phyloP scores from a whole-genome alignment of 2,113 vertebrate genomes.

The Hepsetus odoe region DNA sequence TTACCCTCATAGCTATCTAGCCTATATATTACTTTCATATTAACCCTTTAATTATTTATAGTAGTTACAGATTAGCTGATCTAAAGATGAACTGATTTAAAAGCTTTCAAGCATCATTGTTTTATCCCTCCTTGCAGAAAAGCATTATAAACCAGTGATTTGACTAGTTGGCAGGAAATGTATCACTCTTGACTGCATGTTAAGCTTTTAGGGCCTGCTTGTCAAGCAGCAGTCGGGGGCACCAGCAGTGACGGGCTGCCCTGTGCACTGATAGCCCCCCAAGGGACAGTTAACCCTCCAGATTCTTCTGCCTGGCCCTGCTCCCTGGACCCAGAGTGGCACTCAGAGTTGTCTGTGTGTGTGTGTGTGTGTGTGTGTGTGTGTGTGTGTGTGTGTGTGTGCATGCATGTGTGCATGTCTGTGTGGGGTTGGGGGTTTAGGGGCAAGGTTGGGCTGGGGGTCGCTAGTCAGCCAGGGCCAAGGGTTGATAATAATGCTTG shows the following conservation, averaged over 20 bases:
- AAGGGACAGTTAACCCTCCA: conserved; percentile 76
- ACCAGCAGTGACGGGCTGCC: conserved; percentile 70
- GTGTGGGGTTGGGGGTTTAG: conserved; percentile 48
- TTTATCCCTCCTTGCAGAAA: conserved; percentile 57
- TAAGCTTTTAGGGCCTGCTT: conserved; percentile 72
- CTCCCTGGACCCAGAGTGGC: conserved; percentile 54
- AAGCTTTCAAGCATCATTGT: too few species aligned
- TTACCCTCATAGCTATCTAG: too few species aligned
- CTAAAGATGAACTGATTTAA: too few species aligned
- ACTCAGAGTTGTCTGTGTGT: conserved; percentile 54
- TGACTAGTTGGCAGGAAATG: conserved; percentile 61
- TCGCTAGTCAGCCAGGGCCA: conserved; percentile 43
- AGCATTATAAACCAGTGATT: conserved; percentile 57
- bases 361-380: conserved; percentile 35
- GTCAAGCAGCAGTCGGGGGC: conserved; percentile 66
- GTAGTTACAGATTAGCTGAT: too few species aligned
- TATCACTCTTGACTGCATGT: conserved; percentile 71
- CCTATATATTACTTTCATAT: too few species aligned
- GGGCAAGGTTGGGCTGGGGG: conserved; percentile 50
- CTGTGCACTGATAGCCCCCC: conserved; percentile 71
- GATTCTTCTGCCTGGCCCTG: conserved; percentile 59
- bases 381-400: too few species aligned
- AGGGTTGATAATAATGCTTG: conserved; percentile 74
- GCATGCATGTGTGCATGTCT: too few species aligned
- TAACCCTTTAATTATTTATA: too few species aligned